phyloP scores from a whole-genome alignment of 2,888 invertebrate species.

The Drosophila paracracens region DNA sequence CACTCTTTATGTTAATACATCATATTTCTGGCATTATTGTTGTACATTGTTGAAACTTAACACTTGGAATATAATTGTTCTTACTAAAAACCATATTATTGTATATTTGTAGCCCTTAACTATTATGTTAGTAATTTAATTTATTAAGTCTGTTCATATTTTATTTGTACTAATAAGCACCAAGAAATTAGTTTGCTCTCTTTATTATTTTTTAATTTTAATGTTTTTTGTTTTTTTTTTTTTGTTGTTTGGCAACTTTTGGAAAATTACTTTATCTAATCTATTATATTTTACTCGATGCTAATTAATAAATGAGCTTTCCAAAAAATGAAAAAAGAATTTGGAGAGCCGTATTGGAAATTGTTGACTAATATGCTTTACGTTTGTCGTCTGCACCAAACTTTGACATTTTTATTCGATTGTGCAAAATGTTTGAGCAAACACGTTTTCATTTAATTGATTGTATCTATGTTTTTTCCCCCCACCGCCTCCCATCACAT shows the following conservation, averaged over 20 bases:
- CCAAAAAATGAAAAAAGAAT: background rate
- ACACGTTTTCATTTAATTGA: constrained; percentile 59
- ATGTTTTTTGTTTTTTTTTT: background rate
- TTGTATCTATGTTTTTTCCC: constrained; percentile 48
- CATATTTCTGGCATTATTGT: background rate
- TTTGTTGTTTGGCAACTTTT: background rate
- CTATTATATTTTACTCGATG: background rate
- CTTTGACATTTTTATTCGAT: constrained; percentile 48
- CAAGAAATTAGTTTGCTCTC: background rate
- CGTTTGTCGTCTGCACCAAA: constrained; percentile 52
- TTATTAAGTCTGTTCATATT: background rate
- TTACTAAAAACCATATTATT: background rate
- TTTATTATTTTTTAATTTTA: background rate
- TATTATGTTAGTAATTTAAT: background rate
- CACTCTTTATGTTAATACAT: background rate
- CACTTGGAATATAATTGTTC: background rate
- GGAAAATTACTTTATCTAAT: background rate
- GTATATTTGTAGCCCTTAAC: background rate
- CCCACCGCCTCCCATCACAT: constrained; percentile 33
- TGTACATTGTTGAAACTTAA: background rate
- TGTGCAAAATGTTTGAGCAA: constrained; percentile 24
- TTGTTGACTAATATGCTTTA: constrained; percentile 41
- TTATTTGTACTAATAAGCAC: constrained; percentile 2
- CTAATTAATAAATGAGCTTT: constrained; percentile 2
- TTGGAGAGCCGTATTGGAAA: constrained; percentile 1